A percentile compares a stretch with the other conserved stretches of the same genome.
Evolutionary conservation across 2,797 vertebrate species (phyloP).

Genomic region (Poecilia picta): DNA sequence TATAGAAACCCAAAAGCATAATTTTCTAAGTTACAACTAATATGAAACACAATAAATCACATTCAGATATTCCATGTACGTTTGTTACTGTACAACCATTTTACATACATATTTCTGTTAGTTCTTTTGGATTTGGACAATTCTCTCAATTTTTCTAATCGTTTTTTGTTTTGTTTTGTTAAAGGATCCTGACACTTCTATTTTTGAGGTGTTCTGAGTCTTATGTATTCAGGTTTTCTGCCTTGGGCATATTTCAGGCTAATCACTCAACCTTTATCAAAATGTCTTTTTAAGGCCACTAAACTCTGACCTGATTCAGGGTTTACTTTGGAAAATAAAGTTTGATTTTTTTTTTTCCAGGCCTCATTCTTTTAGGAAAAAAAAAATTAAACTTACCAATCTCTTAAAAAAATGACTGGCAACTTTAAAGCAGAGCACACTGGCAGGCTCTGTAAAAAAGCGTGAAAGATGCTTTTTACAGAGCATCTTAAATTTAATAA

Average conservation of each 20-base stretch:
- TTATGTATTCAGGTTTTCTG: neutral
- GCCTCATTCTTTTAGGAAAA: neutral
- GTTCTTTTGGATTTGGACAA: neutral
- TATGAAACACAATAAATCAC: slow-evolving; percentile 1
- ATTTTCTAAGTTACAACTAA: neutral
- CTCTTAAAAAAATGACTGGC: neutral
- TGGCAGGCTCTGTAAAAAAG: neutral
- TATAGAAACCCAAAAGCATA: too few relatives aligned
- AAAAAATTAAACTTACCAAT: neutral
- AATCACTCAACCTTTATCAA: neutral
- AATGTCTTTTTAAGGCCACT: neutral
- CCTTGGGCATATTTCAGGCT: neutral
- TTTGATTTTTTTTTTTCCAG: neutral
- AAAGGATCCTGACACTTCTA: neutral
- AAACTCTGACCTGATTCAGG: neutral
- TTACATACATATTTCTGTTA: neutral
- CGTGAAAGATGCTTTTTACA: neutral
- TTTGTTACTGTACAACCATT: neutral
- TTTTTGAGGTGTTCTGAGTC: neutral
- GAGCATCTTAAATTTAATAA: neutral
- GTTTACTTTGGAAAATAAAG: neutral
- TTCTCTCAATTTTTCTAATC: neutral
- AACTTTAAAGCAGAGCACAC: too few relatives aligned
- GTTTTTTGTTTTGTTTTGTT: neutral
- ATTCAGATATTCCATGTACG: neutral